Evolutionary conservation across 2,113 vertebrate species (phyloP).

Genomic region (Chaetodon auriga): DNA sequence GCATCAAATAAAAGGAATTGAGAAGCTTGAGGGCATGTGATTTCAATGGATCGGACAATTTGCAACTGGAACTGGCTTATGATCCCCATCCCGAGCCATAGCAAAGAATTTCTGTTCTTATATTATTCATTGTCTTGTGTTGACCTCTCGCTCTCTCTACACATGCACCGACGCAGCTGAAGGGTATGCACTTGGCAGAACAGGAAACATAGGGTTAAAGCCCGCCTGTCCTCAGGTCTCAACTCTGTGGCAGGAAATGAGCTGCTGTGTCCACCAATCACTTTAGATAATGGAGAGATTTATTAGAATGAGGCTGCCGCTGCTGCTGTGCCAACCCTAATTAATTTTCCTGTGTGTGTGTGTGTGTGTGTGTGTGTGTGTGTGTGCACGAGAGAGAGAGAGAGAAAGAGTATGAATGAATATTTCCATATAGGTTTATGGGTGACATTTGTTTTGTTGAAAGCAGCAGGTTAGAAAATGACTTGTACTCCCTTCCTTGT

Average conservation of each 20-base stretch:
- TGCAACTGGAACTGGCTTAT: no score
- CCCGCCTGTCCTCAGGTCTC: slow-evolving; percentile 47
- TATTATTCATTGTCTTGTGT: background rate
- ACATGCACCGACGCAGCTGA: slow-evolving; percentile 6
- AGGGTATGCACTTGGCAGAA: slow-evolving; percentile 14
- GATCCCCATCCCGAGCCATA: background rate
- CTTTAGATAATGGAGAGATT: slow-evolving; percentile 82
- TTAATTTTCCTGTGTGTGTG: slow-evolving; percentile 69
- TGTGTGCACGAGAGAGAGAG: background rate
- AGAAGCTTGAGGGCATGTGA: no score
- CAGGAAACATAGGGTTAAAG: slow-evolving; percentile 66
- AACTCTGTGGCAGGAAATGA: slow-evolving; percentile 72
- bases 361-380: background rate
- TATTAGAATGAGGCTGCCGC: slow-evolving; percentile 71
- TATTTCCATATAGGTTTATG: background rate
- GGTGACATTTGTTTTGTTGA: slow-evolving; percentile 24
- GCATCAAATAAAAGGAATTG: no score
- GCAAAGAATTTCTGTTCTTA: background rate
- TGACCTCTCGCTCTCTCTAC: background rate
- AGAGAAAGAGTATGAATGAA: slow-evolving; percentile 1
- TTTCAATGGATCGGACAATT: no score
- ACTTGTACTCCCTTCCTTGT: background rate
- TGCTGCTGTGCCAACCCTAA: slow-evolving; percentile 75
- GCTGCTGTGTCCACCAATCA: slow-evolving; percentile 71
- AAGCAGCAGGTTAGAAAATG: slow-evolving; percentile 30